Evolutionary conservation across 2,113 vertebrate species (phyloP), one percentile per base, ranked within the genome.

Genomic region (Upupa epops): DNA sequence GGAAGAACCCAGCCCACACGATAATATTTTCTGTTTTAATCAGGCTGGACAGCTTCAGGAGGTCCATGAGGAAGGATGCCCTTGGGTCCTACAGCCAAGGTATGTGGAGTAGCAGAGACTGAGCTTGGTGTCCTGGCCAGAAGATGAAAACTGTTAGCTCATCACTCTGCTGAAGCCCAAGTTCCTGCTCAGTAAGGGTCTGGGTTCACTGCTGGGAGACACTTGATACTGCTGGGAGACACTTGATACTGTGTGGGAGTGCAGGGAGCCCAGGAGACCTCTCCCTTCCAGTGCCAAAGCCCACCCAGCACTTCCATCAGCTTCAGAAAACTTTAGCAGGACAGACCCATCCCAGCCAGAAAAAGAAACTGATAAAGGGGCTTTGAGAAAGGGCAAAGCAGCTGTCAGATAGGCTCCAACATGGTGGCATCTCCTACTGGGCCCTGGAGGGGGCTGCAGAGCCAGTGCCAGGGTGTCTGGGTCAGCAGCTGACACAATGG

Each of bases 401-500:
- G 58, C 76, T 78, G 73, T 84, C 72, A 80, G 69, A 55, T 8
- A 40, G 73, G 60, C 64, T 90, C 21, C 0, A 7, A 81, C 80
- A 68, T 2, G 1, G 71, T 59, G 46, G 79, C 87, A 93, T 84
- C 73, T 84, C 78, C 58, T 0, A 4, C 72, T 49, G 63, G 54
- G 82, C 69, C 37, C 75, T 20, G 14, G 52, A 84, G 83, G 58
- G 34, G 91, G 49, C 82, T 11, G 63, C 1, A 26, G 34, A 64
- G 36, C 46, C 72, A 81, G 84, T 61, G 89, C 83, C 94, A 88
- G 89, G 78, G 89, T 51, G 78, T 61, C 58, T 26, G 0, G 88
- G 88, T 80, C 68, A 31, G 88, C 74, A 85, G 95, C 76, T 59
- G 89, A 90, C 94, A 95, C 86, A 92, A 94, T 68, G 61, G 93